Evolutionary conservation across 1,140 invertebrate genomes (phyloP).

Genomic region (Heliconius hewitsoni): DNA sequence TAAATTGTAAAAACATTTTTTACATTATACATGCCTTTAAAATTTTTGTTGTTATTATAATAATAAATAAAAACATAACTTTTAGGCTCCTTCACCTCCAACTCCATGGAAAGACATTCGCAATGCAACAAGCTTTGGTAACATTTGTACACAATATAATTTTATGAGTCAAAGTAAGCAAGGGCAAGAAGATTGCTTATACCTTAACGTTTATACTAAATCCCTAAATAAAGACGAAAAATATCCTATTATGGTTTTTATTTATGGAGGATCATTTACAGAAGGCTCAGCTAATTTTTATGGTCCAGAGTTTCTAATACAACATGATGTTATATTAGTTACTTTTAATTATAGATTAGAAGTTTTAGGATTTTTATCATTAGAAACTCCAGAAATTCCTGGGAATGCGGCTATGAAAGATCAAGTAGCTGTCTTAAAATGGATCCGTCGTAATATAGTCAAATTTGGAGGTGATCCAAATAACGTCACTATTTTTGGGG

Average conservation of each 20-base stretch:
- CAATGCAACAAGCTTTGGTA: conserved; percentile 72
- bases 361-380: conserved; percentile 83
- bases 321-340: conserved; percentile 84
- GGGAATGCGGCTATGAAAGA: conserved; percentile 85
- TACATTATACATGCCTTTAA: neutral
- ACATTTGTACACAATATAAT: conserved; percentile 58
- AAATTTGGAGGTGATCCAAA: conserved; percentile 87
- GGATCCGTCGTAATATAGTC: conserved; percentile 69
- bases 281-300: conserved; percentile 77
- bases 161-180: conserved; percentile 44
- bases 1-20: conserved; percentile 32
- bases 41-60: neutral
- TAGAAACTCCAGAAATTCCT: conserved; percentile 80
- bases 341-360: conserved; percentile 86
- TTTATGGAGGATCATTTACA: conserved; percentile 84
- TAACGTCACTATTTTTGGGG: conserved; percentile 86
- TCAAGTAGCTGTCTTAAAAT: conserved; percentile 77
- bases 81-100: conserved; percentile 73
- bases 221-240: conserved; percentile 37
- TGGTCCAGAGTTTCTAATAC: conserved; percentile 83
- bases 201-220: conserved; percentile 83
- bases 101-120: conserved; percentile 76
- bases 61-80: conserved; percentile 9
- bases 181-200: conserved; percentile 81
- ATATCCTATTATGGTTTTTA: conserved; percentile 81